These are phyloP conservation scores for Propsilocerus akamusi DNA, from an alignment of 1,140 invertebrate genomes.

Conservation along the genomic window DNA sequence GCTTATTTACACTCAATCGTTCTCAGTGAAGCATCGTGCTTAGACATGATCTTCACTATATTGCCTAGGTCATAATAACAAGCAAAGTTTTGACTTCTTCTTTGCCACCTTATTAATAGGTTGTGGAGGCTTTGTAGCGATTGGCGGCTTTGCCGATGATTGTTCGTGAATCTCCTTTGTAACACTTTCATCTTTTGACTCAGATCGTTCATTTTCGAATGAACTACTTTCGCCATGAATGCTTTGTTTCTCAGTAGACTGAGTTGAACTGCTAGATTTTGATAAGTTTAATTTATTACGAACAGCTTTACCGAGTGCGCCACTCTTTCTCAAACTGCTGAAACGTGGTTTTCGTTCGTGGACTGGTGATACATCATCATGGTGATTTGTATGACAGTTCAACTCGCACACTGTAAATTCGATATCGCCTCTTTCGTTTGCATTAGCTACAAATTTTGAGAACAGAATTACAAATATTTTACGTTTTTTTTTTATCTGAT, in stretches of 20 bases:
- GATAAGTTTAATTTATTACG: conserved; percentile 16
- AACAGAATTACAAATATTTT: background rate
- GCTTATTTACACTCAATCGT: background rate
- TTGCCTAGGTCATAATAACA: conserved; percentile 18
- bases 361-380: conserved; percentile 16
- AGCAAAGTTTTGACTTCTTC: conserved; percentile 22
- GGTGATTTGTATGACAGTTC: conserved; percentile 34
- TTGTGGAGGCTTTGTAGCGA: background rate
- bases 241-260: background rate
- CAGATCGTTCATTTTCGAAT: background rate
- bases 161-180: background rate
- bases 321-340: conserved; percentile 22
- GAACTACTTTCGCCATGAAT: conserved; percentile 3
- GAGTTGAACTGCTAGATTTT: conserved; percentile 12
- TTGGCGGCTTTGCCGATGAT: background rate
- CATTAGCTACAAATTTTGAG: conserved; percentile 25
- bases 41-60: conserved; percentile 1
- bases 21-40: background rate
- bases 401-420: conserved; percentile 69
- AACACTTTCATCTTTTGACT: background rate
- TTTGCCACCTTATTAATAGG: conserved; percentile 11
- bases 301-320: conserved; percentile 20
- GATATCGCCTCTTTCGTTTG: conserved; percentile 59
- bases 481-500: conserved; percentile 6
- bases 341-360: conserved; percentile 18